Percentiles rank a stretch among this genome's conserved stretches.
Evolutionary conservation across 2,888 invertebrate species (phyloP).

Genomic region (Tholera decimalis): DNA sequence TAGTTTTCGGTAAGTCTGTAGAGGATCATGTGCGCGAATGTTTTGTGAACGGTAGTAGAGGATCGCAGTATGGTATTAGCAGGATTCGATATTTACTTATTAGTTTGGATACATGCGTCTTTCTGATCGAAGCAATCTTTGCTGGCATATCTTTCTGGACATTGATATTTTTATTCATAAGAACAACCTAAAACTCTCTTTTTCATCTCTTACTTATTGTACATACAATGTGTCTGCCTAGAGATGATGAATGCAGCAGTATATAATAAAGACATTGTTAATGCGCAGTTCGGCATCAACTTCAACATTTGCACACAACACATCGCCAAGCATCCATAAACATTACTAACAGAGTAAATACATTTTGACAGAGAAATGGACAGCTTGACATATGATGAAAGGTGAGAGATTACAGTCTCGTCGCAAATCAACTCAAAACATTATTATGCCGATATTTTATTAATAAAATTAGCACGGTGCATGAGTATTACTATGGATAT

Average conservation of each 20-base stretch:
- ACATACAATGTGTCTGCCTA: constrained; percentile 7
- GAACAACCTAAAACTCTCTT: constrained; percentile 1
- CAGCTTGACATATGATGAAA: constrained; percentile 78
- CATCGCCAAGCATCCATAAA: constrained; percentile 54
- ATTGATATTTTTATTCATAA: constrained; percentile 12
- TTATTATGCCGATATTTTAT: constrained; percentile 40
- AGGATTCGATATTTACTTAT: neutral
- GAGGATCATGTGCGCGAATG: constrained; percentile 27
- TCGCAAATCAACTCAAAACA: constrained; percentile 49
- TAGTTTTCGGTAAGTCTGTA: constrained; percentile 57
- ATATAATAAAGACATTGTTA: constrained; percentile 20
- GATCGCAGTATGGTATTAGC: constrained; percentile 14
- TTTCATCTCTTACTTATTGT: constrained; percentile 3
- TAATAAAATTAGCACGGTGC: constrained; percentile 75
- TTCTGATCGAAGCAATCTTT: constrained; percentile 12
- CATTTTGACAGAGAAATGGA: constrained; percentile 85
- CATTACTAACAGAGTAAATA: constrained; percentile 75
- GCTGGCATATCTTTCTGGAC: constrained; percentile 13
- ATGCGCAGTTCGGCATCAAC: constrained; percentile 27
- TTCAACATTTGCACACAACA: constrained; percentile 53
- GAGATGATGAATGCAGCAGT: constrained; percentile 46
- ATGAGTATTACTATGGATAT: constrained; percentile 68
- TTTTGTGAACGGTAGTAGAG: constrained; percentile 25
- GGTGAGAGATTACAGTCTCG: constrained; percentile 77
- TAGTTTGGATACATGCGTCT: constrained; percentile 11